A percentile compares a stretch with the other conserved stretches of the same genome.
Conservation (phyloP, 2,797 vertebrate genomes). For the Pangasius macronema region DNA sequence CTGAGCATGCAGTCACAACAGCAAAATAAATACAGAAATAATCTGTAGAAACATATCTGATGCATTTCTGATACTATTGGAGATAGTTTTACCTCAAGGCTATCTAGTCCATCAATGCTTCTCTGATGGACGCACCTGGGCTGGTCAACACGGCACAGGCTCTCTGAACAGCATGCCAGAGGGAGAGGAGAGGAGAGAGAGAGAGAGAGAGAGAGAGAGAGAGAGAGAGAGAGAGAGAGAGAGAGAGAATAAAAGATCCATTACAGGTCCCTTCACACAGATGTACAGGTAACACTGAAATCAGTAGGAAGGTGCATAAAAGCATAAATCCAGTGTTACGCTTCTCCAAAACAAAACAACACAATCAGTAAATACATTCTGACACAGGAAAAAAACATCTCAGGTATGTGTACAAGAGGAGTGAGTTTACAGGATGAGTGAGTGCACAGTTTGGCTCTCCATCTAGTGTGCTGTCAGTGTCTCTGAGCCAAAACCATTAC, state of each 20-base stretch:
- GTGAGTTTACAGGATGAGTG: neutral
- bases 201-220: neutral
- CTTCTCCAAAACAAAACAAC: conserved; percentile 22
- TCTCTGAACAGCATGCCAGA: conserved; percentile 70
- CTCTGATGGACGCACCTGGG: conserved; percentile 82
- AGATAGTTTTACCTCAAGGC: conserved; percentile 80
- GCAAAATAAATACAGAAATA: neutral
- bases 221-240: conserved; percentile 27
- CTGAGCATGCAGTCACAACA: neutral
- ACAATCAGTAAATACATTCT: conserved; percentile 35
- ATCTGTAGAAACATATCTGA: neutral
- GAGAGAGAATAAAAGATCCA: conserved; percentile 48
- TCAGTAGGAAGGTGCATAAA: conserved; percentile 5
- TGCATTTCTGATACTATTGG: neutral
- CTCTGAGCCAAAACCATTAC: conserved; percentile 62
- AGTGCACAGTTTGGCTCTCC: conserved; percentile 13
- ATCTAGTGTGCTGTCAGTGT: conserved; percentile 3
- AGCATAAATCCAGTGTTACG: conserved; percentile 45
- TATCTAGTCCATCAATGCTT: conserved; percentile 90
- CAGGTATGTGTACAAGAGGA: neutral
- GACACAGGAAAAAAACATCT: neutral
- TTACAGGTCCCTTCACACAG: conserved; percentile 40
- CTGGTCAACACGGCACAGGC: conserved; percentile 83
- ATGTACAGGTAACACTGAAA: conserved; percentile 58
- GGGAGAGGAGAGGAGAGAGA: conserved; percentile 25